These are phyloP conservation scores for Capromys pilorides DNA, from an alignment of 2,797 vertebrate genomes.

Conservation along the genomic window DNA sequence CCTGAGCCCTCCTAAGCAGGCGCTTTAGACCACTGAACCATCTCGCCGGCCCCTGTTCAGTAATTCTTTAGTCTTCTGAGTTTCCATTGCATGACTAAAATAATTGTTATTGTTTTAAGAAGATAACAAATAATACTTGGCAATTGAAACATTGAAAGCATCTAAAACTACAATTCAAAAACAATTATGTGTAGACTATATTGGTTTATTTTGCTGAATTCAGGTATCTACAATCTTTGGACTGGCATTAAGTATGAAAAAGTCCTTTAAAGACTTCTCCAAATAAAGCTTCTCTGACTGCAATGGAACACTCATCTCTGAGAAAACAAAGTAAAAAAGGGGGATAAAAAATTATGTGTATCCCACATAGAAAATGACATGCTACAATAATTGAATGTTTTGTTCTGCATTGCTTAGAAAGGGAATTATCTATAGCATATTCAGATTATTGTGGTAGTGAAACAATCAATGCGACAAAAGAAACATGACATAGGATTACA, in stretches of 20 bases:
- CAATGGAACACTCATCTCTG: no score
- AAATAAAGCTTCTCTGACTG: no score
- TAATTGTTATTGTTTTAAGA: slow-evolving; percentile 42
- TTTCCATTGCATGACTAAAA: slow-evolving; percentile 42
- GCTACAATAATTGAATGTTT: not conserved
- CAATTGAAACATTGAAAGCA: slow-evolving; percentile 40
- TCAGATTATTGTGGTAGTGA: not conserved
- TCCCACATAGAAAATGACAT: not conserved
- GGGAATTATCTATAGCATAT: not conserved
- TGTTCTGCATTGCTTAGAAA: not conserved
- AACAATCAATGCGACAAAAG: not conserved
- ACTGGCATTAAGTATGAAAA: no score
- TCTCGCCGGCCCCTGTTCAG: no score
- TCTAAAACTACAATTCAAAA: slow-evolving; percentile 19
- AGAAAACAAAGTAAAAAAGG: no score
- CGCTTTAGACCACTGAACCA: no score
- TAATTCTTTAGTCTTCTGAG: not conserved
- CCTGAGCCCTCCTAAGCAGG: no score
- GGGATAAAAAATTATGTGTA: not conserved
- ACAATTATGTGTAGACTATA: not conserved
- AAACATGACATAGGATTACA: not conserved
- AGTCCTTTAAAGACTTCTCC: no score
- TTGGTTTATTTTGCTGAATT: no score
- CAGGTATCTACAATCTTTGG: no score
- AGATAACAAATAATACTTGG: not conserved